These are phyloP conservation scores for Oreonectes daqikongensis DNA, from an alignment of 2,797 vertebrate species.

Conservation along the genomic window DNA sequence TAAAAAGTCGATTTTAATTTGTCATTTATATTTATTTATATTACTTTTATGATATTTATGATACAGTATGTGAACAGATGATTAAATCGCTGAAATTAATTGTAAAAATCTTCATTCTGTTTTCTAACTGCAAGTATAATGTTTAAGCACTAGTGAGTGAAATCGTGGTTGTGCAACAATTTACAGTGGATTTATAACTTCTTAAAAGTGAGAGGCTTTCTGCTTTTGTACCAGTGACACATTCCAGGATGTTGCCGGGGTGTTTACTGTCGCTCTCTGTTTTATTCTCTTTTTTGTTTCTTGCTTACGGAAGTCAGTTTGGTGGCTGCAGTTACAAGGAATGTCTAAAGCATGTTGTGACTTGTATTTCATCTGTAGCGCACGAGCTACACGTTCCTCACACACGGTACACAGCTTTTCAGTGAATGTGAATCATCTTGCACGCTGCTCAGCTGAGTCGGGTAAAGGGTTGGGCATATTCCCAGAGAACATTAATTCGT, in stretches of 20 bases:
- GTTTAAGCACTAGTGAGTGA: neutral
- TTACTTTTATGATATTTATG: too few relatives aligned
- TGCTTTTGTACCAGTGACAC: slow-evolving; percentile 11
- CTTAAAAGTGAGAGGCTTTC: neutral
- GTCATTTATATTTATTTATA: too few relatives aligned
- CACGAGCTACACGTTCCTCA: slow-evolving; percentile 1
- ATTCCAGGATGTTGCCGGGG: slow-evolving; percentile 50
- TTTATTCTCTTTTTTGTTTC: slow-evolving; percentile 15
- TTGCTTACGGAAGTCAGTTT: slow-evolving; percentile 36
- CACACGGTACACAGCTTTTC: slow-evolving; percentile 26
- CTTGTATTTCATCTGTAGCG: slow-evolving; percentile 49
- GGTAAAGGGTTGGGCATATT: neutral
- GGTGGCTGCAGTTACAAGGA: slow-evolving; percentile 43
- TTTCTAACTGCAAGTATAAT: neutral
- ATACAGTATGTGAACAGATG: neutral
- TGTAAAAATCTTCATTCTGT: neutral
- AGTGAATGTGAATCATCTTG: neutral
- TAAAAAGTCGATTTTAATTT: neutral
- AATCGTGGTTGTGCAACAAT: neutral
- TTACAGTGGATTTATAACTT: neutral
- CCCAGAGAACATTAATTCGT: too few relatives aligned
- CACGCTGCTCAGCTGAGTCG: neutral
- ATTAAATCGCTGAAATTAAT: neutral
- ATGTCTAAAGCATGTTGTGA: slow-evolving; percentile 62
- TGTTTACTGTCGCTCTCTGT: slow-evolving; percentile 30